Percentiles rank a stretch among this genome's conserved stretches.
These are phyloP conservation scores for Phyllostomus hastatus DNA, from an alignment of 2,113 vertebrate species.

Conservation along the genomic window DNA sequence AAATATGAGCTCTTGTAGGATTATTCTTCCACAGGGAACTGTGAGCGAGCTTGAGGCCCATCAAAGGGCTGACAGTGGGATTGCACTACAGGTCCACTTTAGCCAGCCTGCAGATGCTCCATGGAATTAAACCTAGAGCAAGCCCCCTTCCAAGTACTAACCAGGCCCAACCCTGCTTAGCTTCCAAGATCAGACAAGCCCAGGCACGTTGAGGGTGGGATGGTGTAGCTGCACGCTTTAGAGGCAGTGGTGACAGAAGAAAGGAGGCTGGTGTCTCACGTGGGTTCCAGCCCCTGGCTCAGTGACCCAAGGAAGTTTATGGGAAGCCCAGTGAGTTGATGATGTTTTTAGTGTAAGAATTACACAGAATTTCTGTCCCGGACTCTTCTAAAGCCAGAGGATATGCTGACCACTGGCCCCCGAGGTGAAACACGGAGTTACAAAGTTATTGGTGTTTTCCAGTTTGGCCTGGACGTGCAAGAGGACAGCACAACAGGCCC, in stretches of 20 bases:
- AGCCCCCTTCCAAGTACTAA: not conserved
- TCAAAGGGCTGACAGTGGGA: too few species aligned
- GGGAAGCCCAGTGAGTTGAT: slow-evolving; percentile 1
- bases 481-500: not conserved
- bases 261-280: not conserved
- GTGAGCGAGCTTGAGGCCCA: not conserved
- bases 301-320: not conserved
- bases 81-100: not conserved
- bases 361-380: not conserved
- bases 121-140: not conserved
- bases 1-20: not conserved
- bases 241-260: not conserved
- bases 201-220: not conserved
- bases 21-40: not conserved
- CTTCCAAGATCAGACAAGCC: not conserved
- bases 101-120: not conserved
- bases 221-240: not conserved
- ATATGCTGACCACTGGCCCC: not conserved
- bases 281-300: slow-evolving; percentile 9
- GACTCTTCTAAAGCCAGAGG: slow-evolving; percentile 32
- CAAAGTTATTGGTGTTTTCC: not conserved
- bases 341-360: slow-evolving; percentile 37
- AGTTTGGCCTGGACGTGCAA: not conserved
- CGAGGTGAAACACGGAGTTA: slow-evolving; percentile 19
- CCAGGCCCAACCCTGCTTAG: not conserved